Base-by-base conservation (phyloP, 2,888 invertebrate species). In the Laspeyria flexula region DNA sequence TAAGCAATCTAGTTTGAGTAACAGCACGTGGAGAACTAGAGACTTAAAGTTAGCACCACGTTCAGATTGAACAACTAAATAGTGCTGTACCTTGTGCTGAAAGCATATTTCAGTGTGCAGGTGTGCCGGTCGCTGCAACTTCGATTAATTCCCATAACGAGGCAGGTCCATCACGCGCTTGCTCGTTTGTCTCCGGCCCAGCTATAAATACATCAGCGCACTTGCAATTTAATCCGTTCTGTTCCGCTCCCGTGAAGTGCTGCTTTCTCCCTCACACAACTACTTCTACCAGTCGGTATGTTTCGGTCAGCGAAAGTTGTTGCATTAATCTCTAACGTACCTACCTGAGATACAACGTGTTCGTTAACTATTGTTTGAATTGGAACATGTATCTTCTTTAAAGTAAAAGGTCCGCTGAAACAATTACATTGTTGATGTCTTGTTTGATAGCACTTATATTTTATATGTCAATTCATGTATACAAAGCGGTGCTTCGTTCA, bases 81-180 rank as follows among this genome's bases (percentile, higher is more conserved):
- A 65, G 59, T 64, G 60, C 60, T 55, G 68, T 65, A 57, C 30
- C 33, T 49, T 27, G 57, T 44, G 51, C 61, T 46, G 51, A 65
- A 70, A 71, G 83, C 82, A 88, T 87, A 88, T 89, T 88, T 88
- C 86, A 88, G 85, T 80, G 66, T 86, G 80, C 91, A 90, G 91
- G 90, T 89, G 90, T 79, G 80, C 83, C 76, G 81, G 81, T 79
- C 77, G 81, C 77, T 85, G 85, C 86, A 83, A 85, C 83, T 90
- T 88, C 91, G 92, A 92, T 92, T 92, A 92, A 92, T 91, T 90
- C 90, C 85, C 86, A 91, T 91, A 92, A 92, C 91, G 91, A 91
- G 91, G 84, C 85, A 81, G 88, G 90, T 91, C 91, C 91, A 91
- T 92, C 91, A 91, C 89, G 80, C 77, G 86, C 75, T 68, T 85